Evolutionary conservation across 1,140 invertebrate genomes (phyloP), one percentile per base, ranked within the genome.

Genomic region (Berghia stephanieae): DNA sequence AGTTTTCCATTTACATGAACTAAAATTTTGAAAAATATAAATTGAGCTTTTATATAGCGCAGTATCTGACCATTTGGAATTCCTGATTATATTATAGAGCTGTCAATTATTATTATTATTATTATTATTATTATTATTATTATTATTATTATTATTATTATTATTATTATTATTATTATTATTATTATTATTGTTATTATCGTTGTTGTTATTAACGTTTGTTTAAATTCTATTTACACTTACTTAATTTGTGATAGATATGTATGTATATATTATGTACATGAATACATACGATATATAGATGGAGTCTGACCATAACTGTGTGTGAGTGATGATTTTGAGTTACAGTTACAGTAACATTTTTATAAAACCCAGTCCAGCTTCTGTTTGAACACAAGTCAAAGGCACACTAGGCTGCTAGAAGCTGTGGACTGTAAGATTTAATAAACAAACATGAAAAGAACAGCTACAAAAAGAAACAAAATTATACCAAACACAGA

Each of bases 121-220:
- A 63, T 63, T 31, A 63, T 31, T 31, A 63, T 63, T 31, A 8
- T 63, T 31, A 27, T 63, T 31, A 13, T 63, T 31, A 63, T 63
- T 31, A 63, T 63, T 31, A 8, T 8, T 31, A 63, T 63, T 8
- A 63, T 8, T 8, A 63, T 63, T 31, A 63, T 13, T 8, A 13
- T 63, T n/a, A 49, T 49, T n/a, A 49, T 49, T n/a, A n/a, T n/a
- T n/a, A 49, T 49, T n/a, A 49, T 49, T n/a, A 49, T 49, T n/a
- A n/a, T n/a, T n/a, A 49, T 49, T n/a, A n/a, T 49, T n/a, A 49
- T 49, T n/a, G 46, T n/a, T n/a, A n/a, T 49, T n/a, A 49, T 49
- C 46, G n/a, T 49, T n/a, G n/a, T 49, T n/a, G 46, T n/a, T 31
- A 63, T 63, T 31, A 63, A 18, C 18, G 13, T 31, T n/a, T 13